Base-by-base conservation (phyloP, 2,888 invertebrate genomes). In the Tribolium freemani region DNA sequence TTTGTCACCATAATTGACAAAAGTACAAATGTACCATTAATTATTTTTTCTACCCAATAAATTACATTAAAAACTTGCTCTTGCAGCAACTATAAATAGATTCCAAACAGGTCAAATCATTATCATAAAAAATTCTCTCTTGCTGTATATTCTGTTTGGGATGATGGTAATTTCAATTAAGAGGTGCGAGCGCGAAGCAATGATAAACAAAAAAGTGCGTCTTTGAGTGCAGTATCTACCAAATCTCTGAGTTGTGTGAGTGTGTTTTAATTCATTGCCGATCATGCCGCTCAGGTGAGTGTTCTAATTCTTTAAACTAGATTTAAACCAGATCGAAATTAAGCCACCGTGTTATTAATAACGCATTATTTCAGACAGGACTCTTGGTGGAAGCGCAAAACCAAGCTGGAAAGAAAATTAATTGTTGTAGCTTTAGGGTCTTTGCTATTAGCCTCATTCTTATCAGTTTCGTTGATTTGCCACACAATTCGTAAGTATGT, bases 361-460 rank as follows among this genome's bases (percentile, higher is more conserved):
- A 5, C n/a, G 13, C 10, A 54, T 46, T 26, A 30, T 51, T 76
- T 60, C 57, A 76, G 76, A 31, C 76, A 76, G 66, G 76, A 76
- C 16, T 71, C 69, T 38, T 76, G 76, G 74, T 76, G 76, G 76
- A 69, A 73, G 77, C 88, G 92, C 72, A 88, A 92, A 76, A 91
- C 91, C 44, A 88, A 90, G 71, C 83, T 92, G 84, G 93, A 93
- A 84, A 88, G 91, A 76, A 88, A 90, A 13, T 86, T 93, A 75
- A 89, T 90, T 72, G 80, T 90, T 51, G 51, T 81, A 88, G 20
- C 87, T 88, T 72, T 84, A 85, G 64, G 87, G 68, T 89, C 90
- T 71, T 86, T 90, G 63, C 89, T 89, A 10, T 85, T 90, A 68
- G 89, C 88, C 66, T 88, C 88, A 73, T 86, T 88, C 26, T 84